Base-by-base conservation (phyloP, 23 tunicate genomes). In the Halocynthia roretzi region DNA sequence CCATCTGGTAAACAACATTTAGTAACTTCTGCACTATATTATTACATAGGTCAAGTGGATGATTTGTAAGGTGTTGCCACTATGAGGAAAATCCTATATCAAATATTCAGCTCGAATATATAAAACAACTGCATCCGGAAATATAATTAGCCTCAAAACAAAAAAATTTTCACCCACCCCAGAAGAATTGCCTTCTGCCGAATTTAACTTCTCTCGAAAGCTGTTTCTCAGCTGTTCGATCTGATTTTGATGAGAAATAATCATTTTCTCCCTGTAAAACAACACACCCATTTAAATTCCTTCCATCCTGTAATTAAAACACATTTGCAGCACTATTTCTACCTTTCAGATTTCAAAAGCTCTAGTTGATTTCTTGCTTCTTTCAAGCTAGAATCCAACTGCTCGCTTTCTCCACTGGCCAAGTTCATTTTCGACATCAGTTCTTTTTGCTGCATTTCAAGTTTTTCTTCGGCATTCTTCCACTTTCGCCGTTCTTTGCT, bases 211-310 rank as follows among this genome's bases (percentile, higher is more conserved):
- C 61, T 74, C 77, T 67, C 75, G 80, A 62, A 89, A 89, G 58
- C 72, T 89, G 23, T 84, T 85, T 50, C 87, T 83, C 0, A 89
- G 78, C 55, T 89, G 96, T 52, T 79, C 60, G 14, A 89, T 89
- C 75, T 89, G 96, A 61, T 89, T 72, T 75, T 89, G 96, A 75
- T 89, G 96, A 7, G 96, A 83, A 17, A 62, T 68, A 23, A 83
- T 73, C 96, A 89, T 89, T n/a, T 78, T 64, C 52, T 71, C 80
- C 68, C 93, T 87, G 62, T 7, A 77, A 66, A 60, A 17, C 17
- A 15, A 60, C n/a, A 60, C 17, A 15, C n/a, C n/a, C 2, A 15
- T 60, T 60, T 15, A 60, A 60, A 60, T 17, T 31, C 44, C 44
- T 15, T 60, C 2, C 64, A 60, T 60, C n/a, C 17, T 60, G 64